phyloP scores from a whole-genome alignment of 2,797 vertebrate species.

The Coilia nasus region DNA sequence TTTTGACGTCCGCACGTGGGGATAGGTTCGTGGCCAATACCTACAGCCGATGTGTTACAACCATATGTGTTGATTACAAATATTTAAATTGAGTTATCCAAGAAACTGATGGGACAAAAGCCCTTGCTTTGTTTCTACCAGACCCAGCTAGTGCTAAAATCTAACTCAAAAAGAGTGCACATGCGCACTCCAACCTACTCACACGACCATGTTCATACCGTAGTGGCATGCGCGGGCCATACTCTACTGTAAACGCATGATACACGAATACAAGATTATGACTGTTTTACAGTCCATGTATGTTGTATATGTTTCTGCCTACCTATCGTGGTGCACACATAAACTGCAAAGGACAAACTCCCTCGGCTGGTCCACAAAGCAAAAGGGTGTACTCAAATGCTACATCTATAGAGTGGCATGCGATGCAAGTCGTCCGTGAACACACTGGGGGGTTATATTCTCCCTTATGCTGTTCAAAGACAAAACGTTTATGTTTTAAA shows the following conservation, averaged over 20 bases:
- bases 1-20: background rate
- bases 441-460: background rate
- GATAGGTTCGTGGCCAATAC: background rate
- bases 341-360: no score
- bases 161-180: background rate
- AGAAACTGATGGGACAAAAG: background rate
- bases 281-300: no score
- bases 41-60: constrained; percentile 7
- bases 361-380: no score
- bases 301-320: no score
- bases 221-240: background rate
- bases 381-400: no score
- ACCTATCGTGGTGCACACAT: no score
- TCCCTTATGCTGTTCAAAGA: background rate
- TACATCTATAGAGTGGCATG: no score
- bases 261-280: no score
- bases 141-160: background rate
- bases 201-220: background rate
- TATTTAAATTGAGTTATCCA: background rate
- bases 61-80: background rate
- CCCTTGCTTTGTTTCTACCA: constrained; percentile 12
- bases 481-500: background rate
- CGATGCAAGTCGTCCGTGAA: background rate
- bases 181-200: background rate
- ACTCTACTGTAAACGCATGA: no score